Evolutionary conservation across 2,888 invertebrate genomes (phyloP).

Genomic region (Troides aeacus): DNA sequence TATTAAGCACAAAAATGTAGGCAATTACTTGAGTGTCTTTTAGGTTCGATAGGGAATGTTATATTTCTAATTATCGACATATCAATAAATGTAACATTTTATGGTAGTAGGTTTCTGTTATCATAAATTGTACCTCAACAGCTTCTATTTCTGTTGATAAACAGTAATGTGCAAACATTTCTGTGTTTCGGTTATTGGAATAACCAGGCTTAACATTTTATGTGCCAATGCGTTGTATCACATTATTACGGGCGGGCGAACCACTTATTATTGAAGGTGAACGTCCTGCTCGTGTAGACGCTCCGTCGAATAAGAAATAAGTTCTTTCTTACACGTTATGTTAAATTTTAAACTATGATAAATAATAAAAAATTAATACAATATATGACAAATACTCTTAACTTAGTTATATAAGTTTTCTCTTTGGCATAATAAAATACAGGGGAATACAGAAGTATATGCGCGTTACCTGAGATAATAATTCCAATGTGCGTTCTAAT

Average conservation of each 20-base stretch:
- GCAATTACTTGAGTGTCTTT: neutral
- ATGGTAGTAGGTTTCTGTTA: too few species aligned
- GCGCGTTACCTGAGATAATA: neutral
- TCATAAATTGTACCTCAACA: too few species aligned
- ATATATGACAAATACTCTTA: neutral
- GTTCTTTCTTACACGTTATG: neutral
- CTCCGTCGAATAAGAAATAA: too few species aligned
- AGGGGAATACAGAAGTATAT: neutral
- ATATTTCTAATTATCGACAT: neutral
- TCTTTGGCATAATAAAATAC: neutral
- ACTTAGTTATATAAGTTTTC: neutral
- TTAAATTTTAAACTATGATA: neutral
- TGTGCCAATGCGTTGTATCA: too few species aligned
- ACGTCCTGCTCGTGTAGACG: too few species aligned
- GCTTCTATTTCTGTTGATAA: too few species aligned
- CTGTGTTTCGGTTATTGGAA: too few species aligned
- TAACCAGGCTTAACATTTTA: too few species aligned
- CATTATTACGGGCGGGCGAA: too few species aligned
- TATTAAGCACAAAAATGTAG: neutral
- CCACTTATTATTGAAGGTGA: too few species aligned
- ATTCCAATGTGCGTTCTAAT: neutral
- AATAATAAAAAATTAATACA: neutral
- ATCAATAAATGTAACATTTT: too few species aligned
- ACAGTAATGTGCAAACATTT: too few species aligned
- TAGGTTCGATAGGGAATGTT: neutral